Base-by-base conservation (phyloP, 2,888 invertebrate species). In the Dicyrtoma fusca region DNA sequence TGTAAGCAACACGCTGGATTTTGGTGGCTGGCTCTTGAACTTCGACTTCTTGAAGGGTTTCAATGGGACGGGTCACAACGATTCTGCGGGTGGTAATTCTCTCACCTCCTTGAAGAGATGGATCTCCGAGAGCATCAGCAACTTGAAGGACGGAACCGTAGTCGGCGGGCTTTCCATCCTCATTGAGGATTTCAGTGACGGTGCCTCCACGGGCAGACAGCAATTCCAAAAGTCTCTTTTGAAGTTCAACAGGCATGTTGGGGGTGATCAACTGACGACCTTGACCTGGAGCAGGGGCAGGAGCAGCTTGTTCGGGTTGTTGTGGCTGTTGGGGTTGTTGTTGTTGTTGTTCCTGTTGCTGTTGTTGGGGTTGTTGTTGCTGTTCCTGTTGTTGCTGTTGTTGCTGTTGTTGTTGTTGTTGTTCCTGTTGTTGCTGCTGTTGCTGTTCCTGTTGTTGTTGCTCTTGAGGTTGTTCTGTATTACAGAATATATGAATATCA, bases 61-160 rank as follows among this genome's bases (percentile, higher is more conserved):
- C 87, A 76, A 88, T 86, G 17, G 88, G 88, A 73, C 87, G 85
- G 77, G 86, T 87, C 53, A 88, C 86, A n/a, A 88, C 88, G 75
- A 88, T 86, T 74, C 88, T 85, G 45, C 88, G 84, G 45, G 88
- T 88, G 76, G 87, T 87, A 65, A 87, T 86, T 70, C 86, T 86
- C 82, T 88, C 88, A 64, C 86, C 86, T 59, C 85, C 83, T 63
- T 87, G 84, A 23, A 85, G 85, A 59, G 83, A 83, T 80, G 85
- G 83, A 2, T 84, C 84, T 21, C 87, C 86, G 6, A 88, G 86
- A 13, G 87, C 85, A 8, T 87, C 87, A 51, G 87, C 87, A 21
- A 88, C 84, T 59, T 86, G 84, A 4, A 85, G 84, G 69, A 86
- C 83, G 71, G 81, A 78, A 66, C 82, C 81, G 49, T 75, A 76